A percentile compares a stretch with the other conserved stretches of the same genome.
phyloP scores from a whole-genome alignment of 1,140 invertebrate genomes.

The Neodiprion pinetum region DNA sequence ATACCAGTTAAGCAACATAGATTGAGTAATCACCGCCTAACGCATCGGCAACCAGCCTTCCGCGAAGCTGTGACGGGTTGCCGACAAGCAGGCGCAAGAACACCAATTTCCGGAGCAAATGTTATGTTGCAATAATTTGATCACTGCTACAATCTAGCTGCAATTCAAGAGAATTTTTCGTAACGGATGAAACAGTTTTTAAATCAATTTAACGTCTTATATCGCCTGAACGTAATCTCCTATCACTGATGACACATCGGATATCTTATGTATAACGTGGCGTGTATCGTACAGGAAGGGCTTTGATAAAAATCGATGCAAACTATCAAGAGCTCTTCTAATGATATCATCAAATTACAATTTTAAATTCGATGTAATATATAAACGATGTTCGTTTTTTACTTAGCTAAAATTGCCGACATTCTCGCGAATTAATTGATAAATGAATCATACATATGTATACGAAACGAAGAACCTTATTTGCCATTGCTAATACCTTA shows the following conservation, averaged over 20 bases:
- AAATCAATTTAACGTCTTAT: constrained; percentile 19
- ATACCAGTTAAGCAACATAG: no score
- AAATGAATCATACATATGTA: no score
- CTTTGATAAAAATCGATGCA: background rate
- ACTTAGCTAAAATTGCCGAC: constrained; percentile 1
- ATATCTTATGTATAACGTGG: background rate
- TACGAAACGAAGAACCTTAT: no score
- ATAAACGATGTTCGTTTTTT: background rate
- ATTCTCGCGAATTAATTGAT: background rate
- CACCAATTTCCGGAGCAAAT: no score
- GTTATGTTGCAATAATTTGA: no score
- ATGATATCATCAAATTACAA: background rate
- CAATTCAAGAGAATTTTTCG: background rate
- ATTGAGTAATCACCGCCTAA: no score
- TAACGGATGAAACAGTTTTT: background rate
- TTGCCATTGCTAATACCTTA: no score
- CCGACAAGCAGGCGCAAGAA: no score
- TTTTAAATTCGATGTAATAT: constrained; percentile 6
- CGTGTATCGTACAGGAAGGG: background rate
- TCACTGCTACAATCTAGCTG: no score
- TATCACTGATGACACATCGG: constrained; percentile 3
- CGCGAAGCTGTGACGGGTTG: no score
- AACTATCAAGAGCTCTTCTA: background rate
- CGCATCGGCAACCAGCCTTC: no score
- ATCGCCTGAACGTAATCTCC: background rate